phyloP scores from a whole-genome alignment of 1,140 invertebrate genomes.

The Trachymyrmex cornetzi region DNA sequence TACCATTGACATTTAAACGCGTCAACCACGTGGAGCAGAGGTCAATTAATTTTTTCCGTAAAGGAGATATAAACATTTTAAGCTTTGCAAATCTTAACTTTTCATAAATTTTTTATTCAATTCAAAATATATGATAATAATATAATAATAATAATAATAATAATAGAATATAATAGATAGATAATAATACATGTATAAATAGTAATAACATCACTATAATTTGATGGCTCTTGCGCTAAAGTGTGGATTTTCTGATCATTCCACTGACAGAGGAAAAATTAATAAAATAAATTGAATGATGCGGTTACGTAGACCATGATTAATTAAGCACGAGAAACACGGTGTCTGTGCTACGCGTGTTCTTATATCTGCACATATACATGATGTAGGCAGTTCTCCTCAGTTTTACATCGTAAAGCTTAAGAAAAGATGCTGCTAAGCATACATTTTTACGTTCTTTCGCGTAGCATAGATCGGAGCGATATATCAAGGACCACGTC shows the following conservation, averaged over 20 bases:
- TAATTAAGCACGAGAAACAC: background rate
- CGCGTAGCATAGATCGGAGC: too few species aligned
- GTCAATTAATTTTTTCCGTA: background rate
- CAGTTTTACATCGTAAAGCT: background rate
- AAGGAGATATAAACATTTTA: background rate
- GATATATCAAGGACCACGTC: constrained; percentile 34
- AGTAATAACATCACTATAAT: background rate
- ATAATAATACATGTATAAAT: background rate
- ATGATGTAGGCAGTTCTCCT: background rate
- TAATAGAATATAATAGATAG: too few species aligned
- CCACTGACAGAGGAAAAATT: background rate
- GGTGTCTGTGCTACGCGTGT: background rate
- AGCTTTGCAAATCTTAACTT: background rate
- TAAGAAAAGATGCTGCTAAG: background rate
- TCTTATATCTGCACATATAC: background rate
- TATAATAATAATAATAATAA: too few species aligned
- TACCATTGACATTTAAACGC: background rate
- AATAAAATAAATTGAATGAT: background rate
- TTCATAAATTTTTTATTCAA: background rate
- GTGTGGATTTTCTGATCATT: background rate
- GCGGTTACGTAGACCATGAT: background rate
- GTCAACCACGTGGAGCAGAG: background rate
- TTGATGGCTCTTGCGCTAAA: background rate
- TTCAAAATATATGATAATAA: background rate
- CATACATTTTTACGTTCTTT: background rate